Base-by-base conservation (phyloP, 2,797 vertebrate species). In the Ctenopoma multispine region DNA sequence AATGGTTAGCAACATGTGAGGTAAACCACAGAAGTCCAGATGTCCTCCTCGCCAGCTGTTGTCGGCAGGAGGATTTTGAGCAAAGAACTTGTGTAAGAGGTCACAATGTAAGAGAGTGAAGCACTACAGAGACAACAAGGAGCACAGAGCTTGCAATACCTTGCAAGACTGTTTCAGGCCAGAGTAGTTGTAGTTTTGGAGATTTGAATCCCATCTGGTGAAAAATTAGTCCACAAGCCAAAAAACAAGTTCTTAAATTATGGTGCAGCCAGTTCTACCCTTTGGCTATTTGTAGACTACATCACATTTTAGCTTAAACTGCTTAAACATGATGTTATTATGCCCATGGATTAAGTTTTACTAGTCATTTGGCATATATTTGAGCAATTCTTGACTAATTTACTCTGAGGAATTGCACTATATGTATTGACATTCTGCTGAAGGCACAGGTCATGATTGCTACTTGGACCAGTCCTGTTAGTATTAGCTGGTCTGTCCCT, bases 1-100 rank as follows among this genome's bases (percentile, higher is more conserved):
- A 74, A 56, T 49, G 38, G 65, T 71, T 29, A 15, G 21, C 72
- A 57, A 41, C 53, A 67, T 72, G 60, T 64, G 64, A 72, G 72
- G 73, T 72, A 80, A 84, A 73, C 74, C 72, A 74, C 71, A 62
- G 34, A 36, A 64, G 47, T 68, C 47, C 75, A 78, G 61, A 82
- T 76, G 77, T 69, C 44, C 40, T 65, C 8, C 7, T 31, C 1
- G 0, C 11, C 20, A 60, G 34, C 48, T 38, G 29, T 34, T 21
- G 11, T 12, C 38, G 27, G 55, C 18, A 57, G 68, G 34, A 54
- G 0, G 49, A 11, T 21, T 43, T 61, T 15, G 60, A 40, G 41
- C 44, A 57, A 21, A 29, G 18, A 70, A n/a, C 1, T 27, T 38
- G 14, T 62, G 41, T 34, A 34, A 56, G 24, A 40, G 29, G 40